Conservation (phyloP, 1,140 invertebrate species). For the Zaprionus ghesquierei region DNA sequence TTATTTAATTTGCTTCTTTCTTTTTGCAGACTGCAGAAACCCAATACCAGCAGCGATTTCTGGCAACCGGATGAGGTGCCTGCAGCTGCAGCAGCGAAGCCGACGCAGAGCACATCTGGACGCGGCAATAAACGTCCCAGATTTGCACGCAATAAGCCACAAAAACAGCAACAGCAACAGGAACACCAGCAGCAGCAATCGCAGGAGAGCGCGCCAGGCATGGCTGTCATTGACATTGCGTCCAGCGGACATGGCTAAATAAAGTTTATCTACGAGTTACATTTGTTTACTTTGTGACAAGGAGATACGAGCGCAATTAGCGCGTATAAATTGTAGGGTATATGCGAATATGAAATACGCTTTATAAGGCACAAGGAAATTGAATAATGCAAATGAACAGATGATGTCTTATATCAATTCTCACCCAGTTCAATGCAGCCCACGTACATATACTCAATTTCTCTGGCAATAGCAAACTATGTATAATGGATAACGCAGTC, state of each 20-base stretch:
- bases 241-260: conserved; percentile 15
- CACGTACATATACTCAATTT: too few relatives aligned
- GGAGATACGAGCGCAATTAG: not conserved
- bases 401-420: not conserved
- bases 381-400: not conserved
- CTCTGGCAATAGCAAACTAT: too few relatives aligned
- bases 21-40: conserved; percentile 47
- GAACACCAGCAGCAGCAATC: not conserved
- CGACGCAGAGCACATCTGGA: not conserved
- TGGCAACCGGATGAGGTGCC: conserved; percentile 30
- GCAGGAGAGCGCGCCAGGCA: not conserved
- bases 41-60: conserved; percentile 51
- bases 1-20: not conserved
- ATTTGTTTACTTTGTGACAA: not conserved
- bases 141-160: conserved; percentile 28
- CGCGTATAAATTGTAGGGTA: not conserved
- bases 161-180: conserved; percentile 11
- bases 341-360: not conserved
- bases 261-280: not conserved
- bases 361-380: not conserved
- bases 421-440: too few relatives aligned
- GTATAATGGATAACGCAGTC: not conserved
- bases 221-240: conserved; percentile 4
- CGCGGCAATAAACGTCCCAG: conserved; percentile 38
- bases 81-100: not conserved